A percentile compares a stretch with the other conserved stretches of the same genome.
phyloP scores from a whole-genome alignment of 2,113 vertebrate genomes.

The Dipodomys ordii region DNA sequence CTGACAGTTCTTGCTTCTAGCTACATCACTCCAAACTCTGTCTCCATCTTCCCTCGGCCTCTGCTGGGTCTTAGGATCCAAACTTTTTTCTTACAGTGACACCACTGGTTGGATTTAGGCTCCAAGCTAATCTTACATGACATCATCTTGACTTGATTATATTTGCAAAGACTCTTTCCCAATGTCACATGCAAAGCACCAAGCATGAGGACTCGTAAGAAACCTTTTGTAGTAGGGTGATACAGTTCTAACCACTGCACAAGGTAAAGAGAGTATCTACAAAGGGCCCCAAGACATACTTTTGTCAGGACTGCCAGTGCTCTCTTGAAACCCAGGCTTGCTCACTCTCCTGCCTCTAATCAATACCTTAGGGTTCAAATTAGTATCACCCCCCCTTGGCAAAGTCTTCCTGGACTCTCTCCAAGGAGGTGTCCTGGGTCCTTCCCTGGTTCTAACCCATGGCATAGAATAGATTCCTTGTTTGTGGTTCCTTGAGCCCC shows the following conservation, averaged over 20 bases:
- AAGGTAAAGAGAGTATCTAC: background rate
- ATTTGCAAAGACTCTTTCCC: too few species aligned
- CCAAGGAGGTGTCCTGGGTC: background rate
- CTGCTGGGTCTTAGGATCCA: too few species aligned
- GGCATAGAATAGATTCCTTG: fast-evolving
- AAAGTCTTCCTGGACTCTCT: background rate
- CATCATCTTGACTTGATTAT: too few species aligned
- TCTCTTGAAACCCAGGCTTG: background rate
- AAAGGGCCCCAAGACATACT: background rate
- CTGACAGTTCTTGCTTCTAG: too few species aligned
- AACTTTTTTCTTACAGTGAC: too few species aligned
- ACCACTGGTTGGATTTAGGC: too few species aligned
- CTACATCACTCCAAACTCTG: too few species aligned
- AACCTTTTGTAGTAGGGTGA: background rate
- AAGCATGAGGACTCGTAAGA: background rate
- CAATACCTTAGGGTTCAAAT: background rate
- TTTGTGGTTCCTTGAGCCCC: background rate
- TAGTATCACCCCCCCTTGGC: background rate
- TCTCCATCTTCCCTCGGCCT: background rate
- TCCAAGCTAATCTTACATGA: too few species aligned
- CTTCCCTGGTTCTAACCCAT: background rate
- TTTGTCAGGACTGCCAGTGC: background rate
- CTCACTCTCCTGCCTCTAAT: background rate
- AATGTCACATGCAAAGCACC: too few species aligned
- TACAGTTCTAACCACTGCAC: background rate